Conservation (phyloP, 2,113 vertebrate species). For the Sterrhoptilus dennistouni region DNA sequence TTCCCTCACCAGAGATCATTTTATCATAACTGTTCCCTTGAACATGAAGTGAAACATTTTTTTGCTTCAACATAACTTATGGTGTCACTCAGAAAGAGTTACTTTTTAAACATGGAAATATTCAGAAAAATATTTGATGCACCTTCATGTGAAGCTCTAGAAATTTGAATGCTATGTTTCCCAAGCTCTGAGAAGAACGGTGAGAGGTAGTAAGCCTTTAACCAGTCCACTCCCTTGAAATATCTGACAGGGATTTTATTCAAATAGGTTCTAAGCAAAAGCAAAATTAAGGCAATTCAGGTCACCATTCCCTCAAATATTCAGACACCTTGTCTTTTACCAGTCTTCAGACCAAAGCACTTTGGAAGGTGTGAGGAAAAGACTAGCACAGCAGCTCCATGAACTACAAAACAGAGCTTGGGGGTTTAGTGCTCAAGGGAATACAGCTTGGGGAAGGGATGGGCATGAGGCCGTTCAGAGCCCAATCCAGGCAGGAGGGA, state of each 20-base stretch:
- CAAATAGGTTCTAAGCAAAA: background rate
- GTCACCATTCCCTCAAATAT: background rate
- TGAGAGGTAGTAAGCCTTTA: background rate
- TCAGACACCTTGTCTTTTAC: background rate
- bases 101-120: background rate
- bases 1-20: background rate
- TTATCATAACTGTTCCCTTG: background rate
- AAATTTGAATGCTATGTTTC: background rate
- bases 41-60: background rate
- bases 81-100: background rate
- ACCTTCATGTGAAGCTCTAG: background rate
- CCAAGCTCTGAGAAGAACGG: background rate
- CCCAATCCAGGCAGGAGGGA: background rate
- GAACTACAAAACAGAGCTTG: background rate
- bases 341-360: background rate
- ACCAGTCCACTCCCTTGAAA: background rate
- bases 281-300: background rate
- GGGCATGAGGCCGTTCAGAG: fast-evolving
- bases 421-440: background rate
- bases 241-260: background rate
- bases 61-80: background rate
- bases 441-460: background rate
- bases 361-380: background rate
- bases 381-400: background rate
- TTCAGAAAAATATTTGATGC: background rate